phyloP scores from a whole-genome alignment of 2,797 vertebrate genomes.

The Crossoptilon crossoptilon region DNA sequence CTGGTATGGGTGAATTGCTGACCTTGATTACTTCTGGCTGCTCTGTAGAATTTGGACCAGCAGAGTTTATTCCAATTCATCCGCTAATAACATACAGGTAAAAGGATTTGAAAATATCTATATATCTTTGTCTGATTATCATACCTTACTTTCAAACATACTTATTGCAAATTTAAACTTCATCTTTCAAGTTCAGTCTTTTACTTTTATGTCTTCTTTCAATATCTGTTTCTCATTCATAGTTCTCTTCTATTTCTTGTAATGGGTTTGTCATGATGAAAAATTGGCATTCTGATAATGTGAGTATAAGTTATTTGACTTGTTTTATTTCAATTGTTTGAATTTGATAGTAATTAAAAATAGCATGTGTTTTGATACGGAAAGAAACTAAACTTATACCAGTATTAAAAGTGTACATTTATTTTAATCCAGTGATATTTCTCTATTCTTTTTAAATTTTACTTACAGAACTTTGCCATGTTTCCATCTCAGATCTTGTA shows the following conservation, averaged over 20 bases:
- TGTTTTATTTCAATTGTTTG: background rate
- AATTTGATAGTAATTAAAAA: constrained; percentile 3
- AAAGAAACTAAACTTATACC: background rate
- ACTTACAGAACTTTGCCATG: fast-evolving
- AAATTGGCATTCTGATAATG: constrained; percentile 68
- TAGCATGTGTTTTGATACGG: background rate
- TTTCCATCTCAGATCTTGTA: background rate
- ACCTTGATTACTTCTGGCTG: constrained; percentile 89
- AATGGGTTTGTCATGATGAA: constrained; percentile 75
- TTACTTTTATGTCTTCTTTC: constrained; percentile 65
- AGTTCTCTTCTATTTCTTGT: constrained; percentile 78
- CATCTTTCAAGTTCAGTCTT: constrained; percentile 59
- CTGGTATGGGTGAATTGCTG: constrained; percentile 89
- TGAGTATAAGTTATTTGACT: constrained; percentile 73
- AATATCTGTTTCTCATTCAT: constrained; percentile 77
- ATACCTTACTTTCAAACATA: constrained; percentile 30
- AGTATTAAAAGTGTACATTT: background rate
- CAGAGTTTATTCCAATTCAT: constrained; percentile 96
- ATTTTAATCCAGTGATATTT: background rate
- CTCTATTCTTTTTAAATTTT: background rate
- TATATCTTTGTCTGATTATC: background rate
- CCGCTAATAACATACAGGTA: constrained; percentile 94
- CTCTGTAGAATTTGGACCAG: constrained; percentile 93
- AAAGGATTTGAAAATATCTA: constrained; percentile 14
- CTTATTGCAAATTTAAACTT: constrained; percentile 41